phyloP scores from a whole-genome alignment of 2,797 vertebrate species.

The Scarus forsteni region DNA sequence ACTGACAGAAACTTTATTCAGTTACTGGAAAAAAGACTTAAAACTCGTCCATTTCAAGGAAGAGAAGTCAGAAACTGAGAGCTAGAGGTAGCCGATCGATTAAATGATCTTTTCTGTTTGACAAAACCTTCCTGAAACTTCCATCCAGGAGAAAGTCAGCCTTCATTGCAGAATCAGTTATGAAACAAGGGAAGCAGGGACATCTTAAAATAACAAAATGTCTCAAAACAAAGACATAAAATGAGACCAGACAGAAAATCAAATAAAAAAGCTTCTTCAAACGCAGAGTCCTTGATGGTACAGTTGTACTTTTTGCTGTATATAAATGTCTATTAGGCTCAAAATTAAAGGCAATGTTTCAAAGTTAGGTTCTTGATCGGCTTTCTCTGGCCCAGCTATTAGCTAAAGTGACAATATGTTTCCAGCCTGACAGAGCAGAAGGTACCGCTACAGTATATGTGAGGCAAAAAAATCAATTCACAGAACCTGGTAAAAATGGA shows the following conservation, averaged over 20 bases:
- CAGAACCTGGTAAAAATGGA: conserved; percentile 53
- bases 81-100: neutral
- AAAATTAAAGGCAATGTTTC: conserved; percentile 33
- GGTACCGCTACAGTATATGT: conserved; percentile 23
- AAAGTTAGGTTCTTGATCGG: conserved; percentile 22
- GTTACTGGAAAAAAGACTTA: conserved; percentile 26
- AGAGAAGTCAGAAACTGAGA: conserved; percentile 4
- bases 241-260: conserved; percentile 39
- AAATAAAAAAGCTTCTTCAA: conserved; percentile 22
- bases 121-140: neutral
- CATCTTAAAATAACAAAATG: conserved; percentile 32
- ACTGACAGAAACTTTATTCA: conserved; percentile 11
- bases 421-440: conserved; percentile 14
- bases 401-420: conserved; percentile 25
- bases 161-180: conserved; percentile 20
- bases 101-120: neutral
- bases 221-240: conserved; percentile 37
- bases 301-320: conserved; percentile 21
- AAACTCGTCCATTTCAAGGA: conserved; percentile 6
- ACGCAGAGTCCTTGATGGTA: conserved; percentile 4
- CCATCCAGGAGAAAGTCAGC: conserved; percentile 14
- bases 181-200: conserved; percentile 27
- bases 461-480: conserved; percentile 22
- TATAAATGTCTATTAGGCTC: conserved; percentile 21
- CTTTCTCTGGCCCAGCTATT: conserved; percentile 25